phyloP scores from a whole-genome alignment of 2,888 invertebrate genomes.

The Elysia crispata region DNA sequence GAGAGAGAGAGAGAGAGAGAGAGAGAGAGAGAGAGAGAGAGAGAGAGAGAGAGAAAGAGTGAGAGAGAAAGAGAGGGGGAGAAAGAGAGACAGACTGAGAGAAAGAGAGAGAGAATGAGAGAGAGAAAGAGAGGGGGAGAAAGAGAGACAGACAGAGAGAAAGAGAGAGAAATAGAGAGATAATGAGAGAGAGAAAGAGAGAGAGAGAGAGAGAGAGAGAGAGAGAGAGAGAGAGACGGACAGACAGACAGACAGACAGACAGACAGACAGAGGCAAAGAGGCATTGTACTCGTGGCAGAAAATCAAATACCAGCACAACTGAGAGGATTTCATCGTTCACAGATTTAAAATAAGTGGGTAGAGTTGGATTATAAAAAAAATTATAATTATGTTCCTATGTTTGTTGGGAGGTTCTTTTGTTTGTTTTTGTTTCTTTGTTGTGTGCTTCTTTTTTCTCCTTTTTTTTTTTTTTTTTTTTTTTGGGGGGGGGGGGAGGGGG shows the following conservation, averaged over 20 bases:
- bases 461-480: no score
- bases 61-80: not conserved
- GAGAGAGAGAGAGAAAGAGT: not conserved
- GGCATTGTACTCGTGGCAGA: no score
- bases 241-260: not conserved
- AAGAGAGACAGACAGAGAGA: not conserved
- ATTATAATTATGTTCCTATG: no score
- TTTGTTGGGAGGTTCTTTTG: no score
- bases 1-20: not conserved
- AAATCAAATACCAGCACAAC: no score
- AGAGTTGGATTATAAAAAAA: no score
- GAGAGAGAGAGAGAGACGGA: constrained; percentile 11
- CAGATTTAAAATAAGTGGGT: no score
- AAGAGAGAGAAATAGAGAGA: not conserved
- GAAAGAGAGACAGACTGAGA: not conserved
- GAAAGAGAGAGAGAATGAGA: not conserved
- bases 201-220: not conserved
- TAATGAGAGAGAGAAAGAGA: not conserved
- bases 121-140: constrained; percentile 1
- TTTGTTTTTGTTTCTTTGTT: no score
- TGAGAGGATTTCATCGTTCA: no score
- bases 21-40: not conserved
- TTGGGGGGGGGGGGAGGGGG: no score
- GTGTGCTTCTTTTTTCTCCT: no score
- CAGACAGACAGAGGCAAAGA: no score